Percentiles rank a stretch among this genome's conserved stretches.
Evolutionary conservation across 2,113 vertebrate genomes (phyloP).

Genomic region (Spea bombifrons): DNA sequence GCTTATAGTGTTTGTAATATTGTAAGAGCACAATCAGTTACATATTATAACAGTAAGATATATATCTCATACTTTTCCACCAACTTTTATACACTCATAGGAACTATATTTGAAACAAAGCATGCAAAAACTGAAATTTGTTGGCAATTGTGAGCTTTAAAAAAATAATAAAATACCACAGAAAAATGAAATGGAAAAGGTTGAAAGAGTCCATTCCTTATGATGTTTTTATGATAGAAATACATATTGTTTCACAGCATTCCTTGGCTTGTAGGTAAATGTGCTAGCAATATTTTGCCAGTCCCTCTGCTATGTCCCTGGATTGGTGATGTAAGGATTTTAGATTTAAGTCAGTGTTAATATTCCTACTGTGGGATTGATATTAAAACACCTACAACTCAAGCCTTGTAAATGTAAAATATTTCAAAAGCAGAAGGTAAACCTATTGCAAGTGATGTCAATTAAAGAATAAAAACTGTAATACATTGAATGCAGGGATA

Average conservation of each 20-base stretch:
- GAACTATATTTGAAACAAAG: slow-evolving; percentile 34
- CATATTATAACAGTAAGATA: slow-evolving; percentile 27
- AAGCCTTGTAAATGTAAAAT: slow-evolving; percentile 26
- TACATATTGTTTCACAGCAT: slow-evolving; percentile 9
- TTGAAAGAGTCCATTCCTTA: slow-evolving; percentile 59
- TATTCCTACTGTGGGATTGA: slow-evolving; percentile 11
- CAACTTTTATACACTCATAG: slow-evolving; percentile 39
- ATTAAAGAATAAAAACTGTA: too few relatives aligned
- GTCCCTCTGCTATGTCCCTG: slow-evolving; percentile 56
- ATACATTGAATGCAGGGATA: too few relatives aligned
- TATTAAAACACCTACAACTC: slow-evolving; percentile 18
- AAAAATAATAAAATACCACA: slow-evolving; percentile 60
- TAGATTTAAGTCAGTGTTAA: slow-evolving; percentile 18
- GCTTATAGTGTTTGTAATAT: slow-evolving; percentile 22
- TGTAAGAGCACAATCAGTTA: slow-evolving; percentile 34
- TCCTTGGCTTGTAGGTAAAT: slow-evolving; percentile 60
- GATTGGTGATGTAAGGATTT: slow-evolving; percentile 69
- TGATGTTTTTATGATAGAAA: slow-evolving; percentile 58
- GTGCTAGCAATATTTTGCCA: slow-evolving; percentile 61
- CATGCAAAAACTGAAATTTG: slow-evolving; percentile 1
- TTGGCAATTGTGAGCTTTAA: not conserved
- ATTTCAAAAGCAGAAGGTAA: not conserved
- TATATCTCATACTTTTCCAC: slow-evolving; percentile 42
- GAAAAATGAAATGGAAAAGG: slow-evolving; percentile 58
- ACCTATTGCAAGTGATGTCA: too few relatives aligned